phyloP scores from a whole-genome alignment of 2,113 vertebrate species.

The Pica pica region DNA sequence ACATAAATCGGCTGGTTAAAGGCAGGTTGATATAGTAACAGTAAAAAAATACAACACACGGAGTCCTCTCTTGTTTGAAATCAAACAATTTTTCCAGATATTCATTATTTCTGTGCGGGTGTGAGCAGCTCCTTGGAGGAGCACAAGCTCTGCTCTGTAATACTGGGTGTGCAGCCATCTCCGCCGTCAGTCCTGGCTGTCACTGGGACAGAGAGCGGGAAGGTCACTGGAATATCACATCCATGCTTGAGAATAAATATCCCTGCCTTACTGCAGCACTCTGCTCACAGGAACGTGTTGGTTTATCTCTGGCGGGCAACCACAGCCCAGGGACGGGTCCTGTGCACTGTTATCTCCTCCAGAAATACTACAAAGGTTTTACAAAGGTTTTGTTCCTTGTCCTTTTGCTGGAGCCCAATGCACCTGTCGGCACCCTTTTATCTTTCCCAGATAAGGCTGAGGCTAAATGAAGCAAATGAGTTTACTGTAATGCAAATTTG shows the following conservation, averaged over 20 bases:
- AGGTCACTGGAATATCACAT: conserved; percentile 16
- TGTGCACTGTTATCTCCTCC: neutral
- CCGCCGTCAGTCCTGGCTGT: neutral
- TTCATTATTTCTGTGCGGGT: neutral
- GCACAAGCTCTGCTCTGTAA: neutral
- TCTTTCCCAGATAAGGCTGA: neutral
- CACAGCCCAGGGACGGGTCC: neutral
- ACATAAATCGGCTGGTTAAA: neutral
- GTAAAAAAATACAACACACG: neutral
- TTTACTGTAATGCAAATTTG: neutral
- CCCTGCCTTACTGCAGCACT: neutral
- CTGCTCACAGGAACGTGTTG: neutral
- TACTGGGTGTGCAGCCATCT: rapidly evolving
- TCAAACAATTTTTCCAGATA: neutral
- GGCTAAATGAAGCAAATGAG: neutral
- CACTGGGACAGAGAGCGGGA: neutral
- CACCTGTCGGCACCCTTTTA: neutral
- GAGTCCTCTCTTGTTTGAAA: neutral
- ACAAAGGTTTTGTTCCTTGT: neutral
- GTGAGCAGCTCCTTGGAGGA: neutral
- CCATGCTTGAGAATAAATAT: neutral
- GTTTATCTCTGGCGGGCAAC: neutral
- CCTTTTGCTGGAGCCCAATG: neutral
- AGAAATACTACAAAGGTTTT: neutral
- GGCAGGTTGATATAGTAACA: conserved; percentile 47